Base-by-base conservation (phyloP, 2,888 invertebrate species). In the Chloroclysta siterata region DNA sequence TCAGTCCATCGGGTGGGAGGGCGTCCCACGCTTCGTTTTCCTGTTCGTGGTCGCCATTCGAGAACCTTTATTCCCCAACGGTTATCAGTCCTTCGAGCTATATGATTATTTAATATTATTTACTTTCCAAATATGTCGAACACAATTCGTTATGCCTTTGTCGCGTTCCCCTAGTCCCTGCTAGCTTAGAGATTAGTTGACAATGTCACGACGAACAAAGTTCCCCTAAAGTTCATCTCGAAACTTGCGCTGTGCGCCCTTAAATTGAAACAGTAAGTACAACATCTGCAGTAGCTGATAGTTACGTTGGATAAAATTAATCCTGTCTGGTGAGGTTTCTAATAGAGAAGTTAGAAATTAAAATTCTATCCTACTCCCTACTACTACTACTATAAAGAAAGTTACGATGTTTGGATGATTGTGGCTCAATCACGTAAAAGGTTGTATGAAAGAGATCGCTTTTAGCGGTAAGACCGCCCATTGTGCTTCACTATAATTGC, bases 241-340 rank as follows among this genome's bases (percentile, higher is more conserved):
- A 76, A 88, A 90, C 84, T 90, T 90, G 79, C 74, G 80, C 80
- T 79, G 80, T 79, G 82, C 81, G 84, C 85, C 87, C 89, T 91
- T 88, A 90, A 89, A 92, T 91, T 90, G 92, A 90, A 92, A 91
- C 88, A 86, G 85, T 84, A 86, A 84, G 85, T 84, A 87, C 85
- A 85, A 87, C 91, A 90, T 88, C 90, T 91, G 90, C 88, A 87
- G 79, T 82, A 65, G 84, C 84, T 84, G 85, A 88, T 88, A 87
- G 86, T 87, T 87, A 85, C 84, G 82, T 80, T 81, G 80, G 83
- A 84, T 85, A 84, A 61, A 84, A 87, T 87, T 87, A 81, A 77
- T 78, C 69, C 69, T 63, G 71, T 69, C 68, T 41, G n/a, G 41
- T 33, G 7, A 15, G 52, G 47, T 33, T 50, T 57, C 33, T 7